These are phyloP conservation scores for Tretioscincus oriximinensis DNA, from an alignment of 2,113 vertebrate genomes.

Conservation along the genomic window DNA sequence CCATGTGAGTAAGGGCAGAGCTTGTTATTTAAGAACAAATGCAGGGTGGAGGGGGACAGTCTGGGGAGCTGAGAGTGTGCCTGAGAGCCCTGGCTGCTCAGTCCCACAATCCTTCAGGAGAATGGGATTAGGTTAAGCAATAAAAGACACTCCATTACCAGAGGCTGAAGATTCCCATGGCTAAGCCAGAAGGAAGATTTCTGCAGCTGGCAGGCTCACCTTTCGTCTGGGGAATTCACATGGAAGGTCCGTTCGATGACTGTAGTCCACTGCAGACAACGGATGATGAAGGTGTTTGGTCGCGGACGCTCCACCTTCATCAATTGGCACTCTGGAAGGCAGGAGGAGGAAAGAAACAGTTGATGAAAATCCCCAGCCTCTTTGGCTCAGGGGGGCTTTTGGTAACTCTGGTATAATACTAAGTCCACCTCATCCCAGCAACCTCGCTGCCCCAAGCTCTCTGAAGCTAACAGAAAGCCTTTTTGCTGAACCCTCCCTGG, in stretches of 20 bases:
- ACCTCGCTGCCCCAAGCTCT: no score
- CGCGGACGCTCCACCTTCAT: conserved; percentile 88
- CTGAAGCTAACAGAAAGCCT: no score
- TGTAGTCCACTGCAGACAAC: conserved; percentile 93
- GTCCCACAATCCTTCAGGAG: not conserved
- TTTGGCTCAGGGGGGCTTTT: no score
- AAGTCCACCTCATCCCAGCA: not conserved
- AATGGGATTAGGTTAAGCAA: no score
- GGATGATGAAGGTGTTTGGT: conserved; percentile 93
- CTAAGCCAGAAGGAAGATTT: no score
- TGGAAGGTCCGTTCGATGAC: conserved; percentile 96
- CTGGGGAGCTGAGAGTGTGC: not conserved
- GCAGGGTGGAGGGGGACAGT: no score
- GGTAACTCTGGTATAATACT: not conserved
- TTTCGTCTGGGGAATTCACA: conserved; percentile 87
- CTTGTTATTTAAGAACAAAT: not conserved
- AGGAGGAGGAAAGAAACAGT: no score
- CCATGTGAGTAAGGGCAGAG: no score
- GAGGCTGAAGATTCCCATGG: not conserved
- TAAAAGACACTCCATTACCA: no score
- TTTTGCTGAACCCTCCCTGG: not conserved
- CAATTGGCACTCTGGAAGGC: conserved; percentile 40
- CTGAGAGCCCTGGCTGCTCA: not conserved
- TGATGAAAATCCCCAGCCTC: no score
- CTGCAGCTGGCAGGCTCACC: conserved; percentile 63